Evolutionary conservation across 2,797 vertebrate species (phyloP), one percentile per base, ranked within the genome.

Genomic region (Catostomus latipinnis): DNA sequence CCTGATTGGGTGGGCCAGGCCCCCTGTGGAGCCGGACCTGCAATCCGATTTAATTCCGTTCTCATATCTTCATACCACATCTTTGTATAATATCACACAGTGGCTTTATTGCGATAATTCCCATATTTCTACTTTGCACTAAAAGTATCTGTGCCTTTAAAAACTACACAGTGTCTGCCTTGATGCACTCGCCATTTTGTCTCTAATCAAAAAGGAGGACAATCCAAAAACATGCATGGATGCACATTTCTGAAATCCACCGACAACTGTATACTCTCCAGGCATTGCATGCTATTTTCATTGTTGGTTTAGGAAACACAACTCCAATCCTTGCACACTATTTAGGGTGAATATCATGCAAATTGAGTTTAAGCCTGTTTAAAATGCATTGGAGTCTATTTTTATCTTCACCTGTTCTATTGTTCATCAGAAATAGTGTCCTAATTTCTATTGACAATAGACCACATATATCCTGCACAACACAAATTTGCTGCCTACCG

Each of bases 401-500:
- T 67, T 12, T 46, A 2, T 7, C 6, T 0, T 67, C 62, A 14
- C 14, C 6, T 43, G 0, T 46, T 8, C 0, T 71, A n/a, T 16
- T 57, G 6, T 46, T 46, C 16, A 12, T 1, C 0, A n/a, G 34
- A 11, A 45, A 16, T 4, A 3, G 13, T 45, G 45, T 58, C 5
- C 62, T 65, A 34, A 34, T 14, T 71, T 10, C 57, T 14, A 46
- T 45, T 70, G 43, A 60, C 45, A 72, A 9, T 60, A 6, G 6
- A 22, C 48, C 48, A 18, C 22, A 52, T 18, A 10, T 58, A 34
- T 12, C 12, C 46, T 72, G 76, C 16, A 46, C 16, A 73, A 57
- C 73, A 54, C 34, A 34, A 4, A 34, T 34, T 34, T 54, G 68
- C 61, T 48, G 49, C 13, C 46, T 60, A 76, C 58, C 63, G 58